phyloP scores from a whole-genome alignment of 2,888 invertebrate genomes.

The Ophioninae sp. region DNA sequence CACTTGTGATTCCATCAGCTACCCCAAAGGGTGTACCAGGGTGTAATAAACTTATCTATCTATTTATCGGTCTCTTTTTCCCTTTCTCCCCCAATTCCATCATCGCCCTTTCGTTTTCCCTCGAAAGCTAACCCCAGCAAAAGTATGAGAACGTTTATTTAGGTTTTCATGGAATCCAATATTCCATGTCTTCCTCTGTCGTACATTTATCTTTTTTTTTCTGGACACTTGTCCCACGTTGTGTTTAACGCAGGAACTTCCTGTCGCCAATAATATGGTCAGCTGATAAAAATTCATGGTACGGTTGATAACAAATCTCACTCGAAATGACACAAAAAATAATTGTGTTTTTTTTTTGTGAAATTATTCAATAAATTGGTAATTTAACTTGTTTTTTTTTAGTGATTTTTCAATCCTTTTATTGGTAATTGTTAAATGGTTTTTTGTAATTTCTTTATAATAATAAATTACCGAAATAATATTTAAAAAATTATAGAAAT shows the following conservation, averaged over 20 bases:
- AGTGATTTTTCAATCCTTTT: too few relatives aligned
- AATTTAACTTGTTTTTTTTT: too few relatives aligned
- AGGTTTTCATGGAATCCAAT: constrained; percentile 1
- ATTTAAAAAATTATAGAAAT: too few relatives aligned
- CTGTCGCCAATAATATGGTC: neutral
- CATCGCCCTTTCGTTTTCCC: constrained; percentile 47
- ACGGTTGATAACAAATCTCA: neutral
- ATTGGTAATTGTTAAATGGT: too few relatives aligned
- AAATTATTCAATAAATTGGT: neutral
- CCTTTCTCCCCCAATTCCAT: constrained; percentile 52
- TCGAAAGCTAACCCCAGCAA: constrained; percentile 35
- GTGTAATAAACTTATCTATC: constrained; percentile 26
- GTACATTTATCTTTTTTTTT: neutral
- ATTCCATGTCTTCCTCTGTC: neutral
- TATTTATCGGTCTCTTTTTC: constrained; percentile 34
- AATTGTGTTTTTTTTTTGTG: neutral
- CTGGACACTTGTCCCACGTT: neutral
- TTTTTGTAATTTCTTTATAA: too few relatives aligned
- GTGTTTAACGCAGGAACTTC: neutral
- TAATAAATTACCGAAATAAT: too few relatives aligned
- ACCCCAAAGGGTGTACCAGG: neutral
- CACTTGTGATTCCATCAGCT: neutral
- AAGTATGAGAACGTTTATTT: constrained; percentile 52
- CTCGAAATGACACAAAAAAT: neutral
- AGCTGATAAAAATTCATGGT: neutral